Base-by-base conservation (phyloP, 2,113 vertebrate species). In the Dasyprocta punctata region DNA sequence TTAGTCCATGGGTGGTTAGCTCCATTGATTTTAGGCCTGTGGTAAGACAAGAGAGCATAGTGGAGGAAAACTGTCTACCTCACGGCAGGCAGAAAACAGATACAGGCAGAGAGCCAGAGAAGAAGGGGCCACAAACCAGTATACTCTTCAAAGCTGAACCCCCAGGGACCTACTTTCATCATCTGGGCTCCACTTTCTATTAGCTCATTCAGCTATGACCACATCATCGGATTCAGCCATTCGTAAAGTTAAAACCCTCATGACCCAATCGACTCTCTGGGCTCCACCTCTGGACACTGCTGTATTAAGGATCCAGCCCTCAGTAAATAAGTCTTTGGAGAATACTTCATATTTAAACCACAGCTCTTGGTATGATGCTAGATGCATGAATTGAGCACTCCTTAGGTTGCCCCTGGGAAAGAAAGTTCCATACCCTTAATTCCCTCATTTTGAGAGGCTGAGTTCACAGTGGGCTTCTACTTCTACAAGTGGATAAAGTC, bases 381-480 rank as follows among this genome's bases (percentile, higher is more conserved):
- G 11, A 7, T 26, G n/a, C 65, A 0, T 4, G 24, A 22, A 60
- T 24, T 0, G 0, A 5, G 3, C 36, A 33, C 38, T 88, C 69
- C 26, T 28, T 20, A 58, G 26, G 36, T 71, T 73, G 49, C 24
- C 13, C 8, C 4, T 3, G 24, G 69, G 14, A 20, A 38, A 71
- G 16, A 6, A 47, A 0, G 0, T 30, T 24, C 14, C 5, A 0
- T 7, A 22, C 38, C 44, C 58, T 77, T 30, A 73, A 54, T n/a
- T 80, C 63, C 63, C 28, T 77, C 65, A 13, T 4, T 0, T 11
- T 11, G 9, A 38, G 10, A 58, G 38, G 24, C 44, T 36, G 83
- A 92, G 28, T 28, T 89, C 61, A 54, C 28, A 33, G 20, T 22
- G 44, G 60, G 3, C 13, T 26, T 89, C 19, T 12, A 82, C 65